Evolutionary conservation across 2,113 vertebrate species (phyloP), one percentile per base, ranked within the genome.

Genomic region (Bostrychus sinensis): DNA sequence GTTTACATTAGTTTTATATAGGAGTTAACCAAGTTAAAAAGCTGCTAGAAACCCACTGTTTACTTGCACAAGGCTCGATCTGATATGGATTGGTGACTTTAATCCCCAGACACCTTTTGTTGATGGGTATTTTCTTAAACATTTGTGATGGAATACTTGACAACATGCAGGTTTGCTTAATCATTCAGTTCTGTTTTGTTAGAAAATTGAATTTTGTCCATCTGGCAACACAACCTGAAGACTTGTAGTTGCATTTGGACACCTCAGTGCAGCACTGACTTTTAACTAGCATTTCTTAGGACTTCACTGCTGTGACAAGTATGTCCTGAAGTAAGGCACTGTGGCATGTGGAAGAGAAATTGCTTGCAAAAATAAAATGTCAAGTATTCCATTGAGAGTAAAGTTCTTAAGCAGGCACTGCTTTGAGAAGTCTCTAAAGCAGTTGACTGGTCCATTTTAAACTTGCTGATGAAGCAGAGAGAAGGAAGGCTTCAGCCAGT

Each of bases 311-410:
- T 4, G 13, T 64, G 41, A 65, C 68, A 62, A 56, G 46, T 20
- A 5, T 0, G 25, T 62, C 39, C 26, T 63, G 43, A 69, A 38
- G 3, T 56, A 48, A 74, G 70, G 43, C 1, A 1, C 55, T 61
- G 55, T n/a, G 30, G 60, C 51, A 39, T 22, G 34, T 54, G 41
- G 17, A 75, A 25, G 41, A 26, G 25, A 72, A 66, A 70, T 55
- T 57, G 82, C 65, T 42, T 42, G 28, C 53, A 58, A 51, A 59
- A 59, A 66, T 72, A 50, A 69, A 70, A 70, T 70, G 71, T 67
- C 72, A 73, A 61, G 62, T 78, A 55, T 76, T 69, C 62, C 65
- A 77, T 67, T 70, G 41, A 73, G 57, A 48, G 64, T 59, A 69
- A 60, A 1, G 1, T 23, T 7, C 20, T 3, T 11, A 9, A 51